These are phyloP conservation scores for Sorex maritimensis DNA, from an alignment of 2,797 vertebrate species.

Conservation along the genomic window DNA sequence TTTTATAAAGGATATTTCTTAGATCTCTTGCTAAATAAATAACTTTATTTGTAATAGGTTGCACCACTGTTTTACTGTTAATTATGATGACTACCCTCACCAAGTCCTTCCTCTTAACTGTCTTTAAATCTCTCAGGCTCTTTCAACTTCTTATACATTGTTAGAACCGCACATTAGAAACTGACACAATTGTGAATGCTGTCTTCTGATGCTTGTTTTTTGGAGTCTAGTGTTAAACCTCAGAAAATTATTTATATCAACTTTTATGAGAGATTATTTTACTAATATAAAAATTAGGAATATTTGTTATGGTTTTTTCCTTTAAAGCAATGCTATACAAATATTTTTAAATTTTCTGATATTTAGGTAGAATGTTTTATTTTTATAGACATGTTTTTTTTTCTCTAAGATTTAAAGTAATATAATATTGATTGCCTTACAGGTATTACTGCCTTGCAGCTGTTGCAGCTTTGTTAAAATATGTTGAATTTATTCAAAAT, in stretches of 20 bases:
- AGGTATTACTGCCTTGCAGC: constrained; percentile 99
- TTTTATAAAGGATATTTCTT: constrained; percentile 36
- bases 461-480: constrained; percentile 97
- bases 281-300: constrained; percentile 43
- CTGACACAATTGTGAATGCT: constrained; percentile 44
- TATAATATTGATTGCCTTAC: constrained; percentile 71
- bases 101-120: constrained; percentile 1
- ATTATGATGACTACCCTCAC: background rate
- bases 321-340: constrained; percentile 56
- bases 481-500: constrained; percentile 98
- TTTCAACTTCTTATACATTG: constrained; percentile 41
- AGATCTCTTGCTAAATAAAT: background rate
- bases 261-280: constrained; percentile 55
- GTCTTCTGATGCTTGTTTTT: constrained; percentile 29
- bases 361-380: constrained; percentile 49
- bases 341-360: constrained; percentile 59
- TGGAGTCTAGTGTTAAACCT: constrained; percentile 2
- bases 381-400: background rate
- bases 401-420: constrained; percentile 34
- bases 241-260: constrained; percentile 12
- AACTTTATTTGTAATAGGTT: constrained; percentile 19
- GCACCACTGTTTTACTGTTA: background rate
- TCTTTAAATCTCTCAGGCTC: background rate
- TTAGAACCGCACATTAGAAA: constrained; percentile 38
- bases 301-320: background rate